Evolutionary conservation across 2,113 vertebrate species (phyloP).

Genomic region (Cyprinodon brontotheroides): DNA sequence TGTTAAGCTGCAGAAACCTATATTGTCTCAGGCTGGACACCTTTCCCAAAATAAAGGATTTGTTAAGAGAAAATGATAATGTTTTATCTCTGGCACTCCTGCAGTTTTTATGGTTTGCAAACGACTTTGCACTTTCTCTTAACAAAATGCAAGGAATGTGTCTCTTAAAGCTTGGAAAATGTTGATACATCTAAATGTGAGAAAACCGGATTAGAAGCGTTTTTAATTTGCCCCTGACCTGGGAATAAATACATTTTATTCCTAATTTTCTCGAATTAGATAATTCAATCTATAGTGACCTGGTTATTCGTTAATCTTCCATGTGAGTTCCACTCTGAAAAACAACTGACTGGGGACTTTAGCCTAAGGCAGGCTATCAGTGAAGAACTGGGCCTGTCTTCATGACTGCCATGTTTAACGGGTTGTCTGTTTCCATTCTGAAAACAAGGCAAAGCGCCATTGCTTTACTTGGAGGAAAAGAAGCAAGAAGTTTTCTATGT

Average conservation of each 20-base stretch:
- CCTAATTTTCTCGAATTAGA: conserved; percentile 14
- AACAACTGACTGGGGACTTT: conserved; percentile 81
- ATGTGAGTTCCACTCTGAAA: conserved; percentile 78
- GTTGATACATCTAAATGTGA: conserved; percentile 24
- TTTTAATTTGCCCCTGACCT: not conserved
- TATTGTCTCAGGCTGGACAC: conserved; percentile 42
- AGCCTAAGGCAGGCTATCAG: conserved; percentile 79
- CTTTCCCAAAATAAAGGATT: conserved; percentile 40
- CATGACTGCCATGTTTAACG: conserved; percentile 59
- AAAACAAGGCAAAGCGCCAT: conserved; percentile 26
- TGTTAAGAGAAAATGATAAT: conserved; percentile 24
- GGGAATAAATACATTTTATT: conserved; percentile 38
- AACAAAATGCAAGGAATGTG: not conserved
- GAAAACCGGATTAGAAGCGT: conserved; percentile 14
- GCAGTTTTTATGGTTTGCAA: conserved; percentile 25
- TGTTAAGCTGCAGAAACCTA: conserved; percentile 49
- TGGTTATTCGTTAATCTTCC: conserved; percentile 82
- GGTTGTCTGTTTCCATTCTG: conserved; percentile 38
- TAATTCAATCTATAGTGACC: conserved; percentile 63
- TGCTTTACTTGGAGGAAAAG: conserved; percentile 20
- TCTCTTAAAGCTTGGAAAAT: conserved; percentile 8
- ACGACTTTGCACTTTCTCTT: conserved; percentile 11
- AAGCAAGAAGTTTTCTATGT: conserved; percentile 22
- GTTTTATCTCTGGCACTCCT: conserved; percentile 36
- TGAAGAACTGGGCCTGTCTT: conserved; percentile 80